Evolutionary conservation across 2,888 invertebrate genomes (phyloP).

Genomic region (Reticulitermes lucifugus): DNA sequence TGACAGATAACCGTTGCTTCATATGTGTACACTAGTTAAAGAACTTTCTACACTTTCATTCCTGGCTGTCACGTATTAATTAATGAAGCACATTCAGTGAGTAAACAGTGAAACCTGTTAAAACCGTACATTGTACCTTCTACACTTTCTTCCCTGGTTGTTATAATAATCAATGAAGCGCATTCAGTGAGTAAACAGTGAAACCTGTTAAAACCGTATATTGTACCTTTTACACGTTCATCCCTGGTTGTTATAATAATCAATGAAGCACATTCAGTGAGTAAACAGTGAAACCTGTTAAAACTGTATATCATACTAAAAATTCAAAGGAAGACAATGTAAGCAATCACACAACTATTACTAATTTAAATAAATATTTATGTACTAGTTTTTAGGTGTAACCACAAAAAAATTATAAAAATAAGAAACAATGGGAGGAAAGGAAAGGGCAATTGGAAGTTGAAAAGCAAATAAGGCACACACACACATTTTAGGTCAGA

Average conservation of each 20-base stretch:
- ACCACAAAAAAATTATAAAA: too few relatives aligned
- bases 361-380: not conserved
- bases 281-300: constrained; percentile 48
- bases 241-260: constrained; percentile 13
- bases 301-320: not conserved
- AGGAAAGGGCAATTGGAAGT: not conserved
- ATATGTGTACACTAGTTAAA: not conserved
- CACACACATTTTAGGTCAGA: not conserved
- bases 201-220: constrained; percentile 40
- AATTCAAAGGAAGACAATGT: constrained; percentile 2
- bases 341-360: not conserved
- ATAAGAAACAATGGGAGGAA: too few relatives aligned
- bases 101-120: constrained; percentile 47
- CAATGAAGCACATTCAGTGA: not conserved
- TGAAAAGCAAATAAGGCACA: not conserved
- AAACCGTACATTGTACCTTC: not conserved
- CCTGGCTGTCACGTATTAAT: not conserved
- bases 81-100: not conserved
- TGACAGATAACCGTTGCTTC: not conserved
- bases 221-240: not conserved
- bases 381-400: not conserved
- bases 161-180: not conserved
- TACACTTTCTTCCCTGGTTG: constrained; percentile 34
- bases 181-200: constrained; percentile 38
- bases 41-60: constrained; percentile 18